Evolutionary conservation across 2,113 vertebrate genomes (phyloP).

Genomic region (Gymnobelideus leadbeateri): DNA sequence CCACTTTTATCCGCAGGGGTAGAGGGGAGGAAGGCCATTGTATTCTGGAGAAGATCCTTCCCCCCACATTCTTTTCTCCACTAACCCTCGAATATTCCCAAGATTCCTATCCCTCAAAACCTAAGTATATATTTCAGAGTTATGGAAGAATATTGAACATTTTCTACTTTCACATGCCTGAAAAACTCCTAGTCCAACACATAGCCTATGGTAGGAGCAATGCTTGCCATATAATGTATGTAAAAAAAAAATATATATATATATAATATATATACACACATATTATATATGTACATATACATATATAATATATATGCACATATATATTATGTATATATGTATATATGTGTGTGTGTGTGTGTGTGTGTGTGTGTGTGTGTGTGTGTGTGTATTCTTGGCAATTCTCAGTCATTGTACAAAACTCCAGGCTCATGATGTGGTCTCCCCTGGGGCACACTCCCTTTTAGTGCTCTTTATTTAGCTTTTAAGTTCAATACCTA

Average conservation of each 20-base stretch:
- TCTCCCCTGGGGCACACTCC: neutral
- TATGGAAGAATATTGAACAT: neutral
- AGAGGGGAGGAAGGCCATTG: neutral
- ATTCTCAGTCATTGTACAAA: neutral
- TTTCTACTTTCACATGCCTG: neutral
- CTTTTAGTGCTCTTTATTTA: neutral
- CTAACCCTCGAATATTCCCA: neutral
- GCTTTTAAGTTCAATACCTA: constrained; percentile 16
- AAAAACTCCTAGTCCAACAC: neutral
- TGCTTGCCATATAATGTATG: too few relatives aligned
- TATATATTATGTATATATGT: too few relatives aligned
- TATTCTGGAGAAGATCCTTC: neutral
- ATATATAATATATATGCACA: too few relatives aligned
- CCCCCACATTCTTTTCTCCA: neutral
- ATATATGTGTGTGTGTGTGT: too few relatives aligned
- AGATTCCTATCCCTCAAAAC: neutral
- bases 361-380: too few relatives aligned
- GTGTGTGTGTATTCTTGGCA: neutral
- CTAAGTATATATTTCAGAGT: neutral
- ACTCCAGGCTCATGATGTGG: neutral
- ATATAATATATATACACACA: too few relatives aligned
- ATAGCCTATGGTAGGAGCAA: neutral
- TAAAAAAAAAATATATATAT: too few relatives aligned
- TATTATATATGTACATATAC: too few relatives aligned
- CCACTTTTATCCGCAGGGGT: neutral